These are phyloP conservation scores for Temnothorax longispinosus DNA, from an alignment of 1,140 invertebrate genomes.

Conservation along the genomic window DNA sequence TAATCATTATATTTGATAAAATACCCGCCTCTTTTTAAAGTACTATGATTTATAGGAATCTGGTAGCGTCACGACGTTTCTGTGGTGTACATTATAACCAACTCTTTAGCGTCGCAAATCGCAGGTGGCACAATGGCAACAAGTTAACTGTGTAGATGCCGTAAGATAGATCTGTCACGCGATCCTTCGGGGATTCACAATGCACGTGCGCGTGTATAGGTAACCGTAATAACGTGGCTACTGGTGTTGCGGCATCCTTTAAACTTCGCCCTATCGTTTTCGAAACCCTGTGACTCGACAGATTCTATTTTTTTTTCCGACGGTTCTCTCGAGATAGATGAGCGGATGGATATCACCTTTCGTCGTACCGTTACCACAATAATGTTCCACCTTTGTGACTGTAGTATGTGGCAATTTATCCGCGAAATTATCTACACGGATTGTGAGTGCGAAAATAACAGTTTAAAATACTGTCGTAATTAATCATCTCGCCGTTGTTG, in stretches of 20 bases:
- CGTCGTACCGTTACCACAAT: constrained; percentile 17
- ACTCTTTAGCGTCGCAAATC: constrained; percentile 20
- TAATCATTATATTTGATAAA: not conserved
- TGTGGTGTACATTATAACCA: constrained; percentile 6
- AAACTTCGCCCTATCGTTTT: constrained; percentile 70
- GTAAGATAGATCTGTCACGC: constrained; percentile 39
- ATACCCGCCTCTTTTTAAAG: not conserved
- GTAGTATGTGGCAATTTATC: constrained; percentile 11
- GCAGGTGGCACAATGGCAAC: constrained; percentile 22
- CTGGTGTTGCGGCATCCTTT: constrained; percentile 78
- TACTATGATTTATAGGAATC: constrained; percentile 6
- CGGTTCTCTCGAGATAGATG: constrained; percentile 63
- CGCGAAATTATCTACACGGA: constrained; percentile 28
- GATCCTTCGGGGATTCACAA: constrained; percentile 29
- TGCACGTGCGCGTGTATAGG: constrained; percentile 17
- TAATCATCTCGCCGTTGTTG: constrained; percentile 20
- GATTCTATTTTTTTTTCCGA: constrained; percentile 66
- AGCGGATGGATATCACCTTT: constrained; percentile 44
- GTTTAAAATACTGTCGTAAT: constrained; percentile 18
- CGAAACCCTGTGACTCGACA: constrained; percentile 70
- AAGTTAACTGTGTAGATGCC: constrained; percentile 15
- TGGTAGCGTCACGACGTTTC: not conserved
- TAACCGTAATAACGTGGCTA: constrained; percentile 71
- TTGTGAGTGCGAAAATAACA: not conserved
- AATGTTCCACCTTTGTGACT: constrained; percentile 1